Evolutionary conservation across 2,797 vertebrate species (phyloP), one percentile per base, ranked within the genome.

Genomic region (Neosilurus mollespiculum): DNA sequence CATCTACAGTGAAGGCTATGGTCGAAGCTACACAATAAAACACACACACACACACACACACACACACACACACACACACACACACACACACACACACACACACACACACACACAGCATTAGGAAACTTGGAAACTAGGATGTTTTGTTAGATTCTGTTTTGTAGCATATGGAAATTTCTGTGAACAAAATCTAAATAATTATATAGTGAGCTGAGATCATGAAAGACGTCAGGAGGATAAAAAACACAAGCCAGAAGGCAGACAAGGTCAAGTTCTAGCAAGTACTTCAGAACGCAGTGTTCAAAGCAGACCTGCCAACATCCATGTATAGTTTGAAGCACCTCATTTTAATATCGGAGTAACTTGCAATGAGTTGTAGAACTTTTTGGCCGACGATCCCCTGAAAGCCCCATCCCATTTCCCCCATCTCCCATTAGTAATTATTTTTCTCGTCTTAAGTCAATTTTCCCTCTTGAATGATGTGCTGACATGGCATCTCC

Each of bases 41-140:
- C n/a, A 67, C 65, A 67, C 65, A 43, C 34, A 67, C 65, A 37
- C 65, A 62, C 61, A 62, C 61, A 62, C 61, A 62, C 59, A 61
- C 59, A 61, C 59, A 61, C 59, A 62, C 61, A 62, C 61, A 62
- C 61, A 62, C 24, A 65, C 64, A 65, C 62, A 65, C 62, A 24
- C 9, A 26, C n/a, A 66, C 64, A 49, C 18, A 71, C 37, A 71
- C 43, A 69, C 67, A n/a, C 66, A 67, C 65, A 67, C 30, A 67
- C 30, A 67, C 66, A 69, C 22, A 71, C 69, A 69, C 15, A 37
- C 18, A 49, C 10, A 69, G 30, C 4, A 65, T 24, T 14, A 43
- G 37, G 37, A 43, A 43, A 43, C 37, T 43, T 8, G 16, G 65
- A 16, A 34, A 7, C 6, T 66, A 30, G 62, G 8, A 34, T 43